phyloP scores from a whole-genome alignment of 2,113 vertebrate species.

The Lampris megalopsis region DNA sequence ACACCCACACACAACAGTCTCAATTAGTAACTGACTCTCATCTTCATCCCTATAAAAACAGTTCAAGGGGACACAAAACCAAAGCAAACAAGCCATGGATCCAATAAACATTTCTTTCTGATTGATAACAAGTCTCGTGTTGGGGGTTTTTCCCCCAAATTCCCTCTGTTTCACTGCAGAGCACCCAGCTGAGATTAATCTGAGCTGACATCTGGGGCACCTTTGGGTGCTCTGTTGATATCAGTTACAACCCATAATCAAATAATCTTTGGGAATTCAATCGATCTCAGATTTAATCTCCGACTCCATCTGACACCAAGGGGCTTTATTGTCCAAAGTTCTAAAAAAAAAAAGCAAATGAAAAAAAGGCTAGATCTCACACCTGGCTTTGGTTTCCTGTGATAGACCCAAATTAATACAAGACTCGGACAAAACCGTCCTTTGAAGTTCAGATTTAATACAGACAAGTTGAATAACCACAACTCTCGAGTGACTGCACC shows the following conservation, averaged over 20 bases:
- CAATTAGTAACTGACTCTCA: neutral
- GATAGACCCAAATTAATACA: conserved; percentile 17
- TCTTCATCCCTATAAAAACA: conserved; percentile 20
- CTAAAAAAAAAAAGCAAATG: neutral
- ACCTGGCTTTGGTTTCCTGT: conserved; percentile 35
- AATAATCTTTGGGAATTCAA: conserved; percentile 26
- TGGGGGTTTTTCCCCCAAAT: conserved; percentile 54
- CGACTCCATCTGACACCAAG: conserved; percentile 9
- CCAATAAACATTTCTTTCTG: conserved; percentile 31
- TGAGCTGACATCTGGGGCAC: conserved; percentile 49
- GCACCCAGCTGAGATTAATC: conserved; percentile 49
- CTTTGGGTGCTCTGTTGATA: conserved; percentile 40
- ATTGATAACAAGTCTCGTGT: conserved; percentile 44
- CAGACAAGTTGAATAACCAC: conserved; percentile 22
- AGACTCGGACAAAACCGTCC: neutral
- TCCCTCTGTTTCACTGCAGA: conserved; percentile 49
- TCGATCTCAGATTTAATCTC: conserved; percentile 45
- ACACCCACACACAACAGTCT: conserved; percentile 47
- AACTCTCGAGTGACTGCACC: conserved; percentile 3
- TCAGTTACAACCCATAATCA: conserved; percentile 20
- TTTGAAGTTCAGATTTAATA: conserved; percentile 34
- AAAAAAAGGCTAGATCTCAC: neutral
- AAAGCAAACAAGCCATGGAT: conserved; percentile 25
- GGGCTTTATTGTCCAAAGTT: conserved; percentile 4
- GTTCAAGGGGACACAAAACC: conserved; percentile 39